A percentile compares a stretch with the other conserved stretches of the same genome.
These are phyloP conservation scores for Tuberolachnus salignus DNA, from an alignment of 2,888 invertebrate species.

Conservation along the genomic window DNA sequence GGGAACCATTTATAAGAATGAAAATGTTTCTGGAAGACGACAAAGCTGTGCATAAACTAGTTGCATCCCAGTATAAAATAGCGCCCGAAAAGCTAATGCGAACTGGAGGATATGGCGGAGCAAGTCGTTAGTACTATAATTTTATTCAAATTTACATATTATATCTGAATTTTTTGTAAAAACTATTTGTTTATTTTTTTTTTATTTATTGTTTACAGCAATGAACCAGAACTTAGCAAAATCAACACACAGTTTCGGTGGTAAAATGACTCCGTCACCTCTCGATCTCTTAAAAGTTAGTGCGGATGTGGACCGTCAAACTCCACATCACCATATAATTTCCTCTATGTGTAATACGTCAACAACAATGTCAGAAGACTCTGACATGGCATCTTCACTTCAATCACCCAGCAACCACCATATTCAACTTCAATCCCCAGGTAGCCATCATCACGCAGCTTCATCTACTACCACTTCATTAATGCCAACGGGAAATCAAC, in stretches of 20 bases:
- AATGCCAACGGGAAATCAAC: constrained; percentile 26
- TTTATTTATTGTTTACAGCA: constrained; percentile 52
- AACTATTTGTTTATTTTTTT: not conserved
- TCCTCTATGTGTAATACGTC: constrained; percentile 57
- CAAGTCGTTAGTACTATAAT: constrained; percentile 68
- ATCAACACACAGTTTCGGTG: constrained; percentile 58
- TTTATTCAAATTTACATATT: not conserved
- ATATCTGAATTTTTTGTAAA: too few species aligned
- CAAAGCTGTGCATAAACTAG: constrained; percentile 91
- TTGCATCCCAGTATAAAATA: constrained; percentile 97
- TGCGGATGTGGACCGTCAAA: constrained; percentile 56
- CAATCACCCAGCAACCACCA: constrained; percentile 51
- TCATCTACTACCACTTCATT: constrained; percentile 32
- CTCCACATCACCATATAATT: constrained; percentile 57
- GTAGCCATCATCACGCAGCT: constrained; percentile 32
- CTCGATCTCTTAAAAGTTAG: constrained; percentile 52
- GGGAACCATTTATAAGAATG: constrained; percentile 97
- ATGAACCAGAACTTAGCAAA: constrained; percentile 58
- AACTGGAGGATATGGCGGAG: constrained; percentile 88
- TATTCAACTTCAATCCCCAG: constrained; percentile 49
- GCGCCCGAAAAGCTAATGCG: constrained; percentile 97
- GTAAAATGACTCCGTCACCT: constrained; percentile 58
- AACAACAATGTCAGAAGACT: constrained; percentile 50
- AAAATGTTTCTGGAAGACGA: constrained; percentile 97
- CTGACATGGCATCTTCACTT: constrained; percentile 45